Percentiles rank a stretch among this genome's conserved stretches.
These are phyloP conservation scores for Tryphoninae sp. DNA, from an alignment of 2,888 invertebrate species.

Conservation along the genomic window DNA sequence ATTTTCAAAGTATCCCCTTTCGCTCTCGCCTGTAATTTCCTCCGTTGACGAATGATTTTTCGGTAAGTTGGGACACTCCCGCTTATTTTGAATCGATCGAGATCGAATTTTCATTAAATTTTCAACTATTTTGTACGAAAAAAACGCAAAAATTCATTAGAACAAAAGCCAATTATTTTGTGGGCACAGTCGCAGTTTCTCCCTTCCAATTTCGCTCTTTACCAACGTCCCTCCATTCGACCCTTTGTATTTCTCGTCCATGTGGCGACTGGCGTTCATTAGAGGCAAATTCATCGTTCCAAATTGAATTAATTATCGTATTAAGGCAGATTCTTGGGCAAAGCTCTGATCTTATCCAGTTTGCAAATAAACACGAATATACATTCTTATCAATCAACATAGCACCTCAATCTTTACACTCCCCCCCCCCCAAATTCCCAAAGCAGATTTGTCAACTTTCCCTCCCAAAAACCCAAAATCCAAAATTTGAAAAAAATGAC, in stretches of 20 bases:
- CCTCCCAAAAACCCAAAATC: not conserved
- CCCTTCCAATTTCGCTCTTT: slow-evolving; percentile 20
- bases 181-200: not conserved
- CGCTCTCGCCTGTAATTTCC: slow-evolving; percentile 17
- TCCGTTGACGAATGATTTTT: slow-evolving; percentile 48
- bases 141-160: not conserved
- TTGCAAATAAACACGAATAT: not conserved
- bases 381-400: slow-evolving; percentile 1
- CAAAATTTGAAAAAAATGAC: not conserved
- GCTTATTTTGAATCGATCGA: too few relatives aligned
- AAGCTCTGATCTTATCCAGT: slow-evolving; percentile 68
- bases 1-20: slow-evolving; percentile 40
- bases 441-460: slow-evolving; percentile 16
- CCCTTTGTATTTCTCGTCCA: slow-evolving; percentile 67
- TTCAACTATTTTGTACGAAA: not conserved
- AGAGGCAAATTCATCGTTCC: slow-evolving; percentile 79
- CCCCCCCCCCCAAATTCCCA: not conserved
- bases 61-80: not conserved
- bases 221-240: slow-evolving; percentile 20
- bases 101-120: too few relatives aligned
- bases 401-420: not conserved
- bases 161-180: too few relatives aligned
- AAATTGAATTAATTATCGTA: slow-evolving; percentile 81
- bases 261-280: slow-evolving; percentile 76
- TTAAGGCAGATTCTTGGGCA: slow-evolving; percentile 78